phyloP scores from a whole-genome alignment of 2,888 invertebrate genomes.

The Thereva nobilitata region DNA sequence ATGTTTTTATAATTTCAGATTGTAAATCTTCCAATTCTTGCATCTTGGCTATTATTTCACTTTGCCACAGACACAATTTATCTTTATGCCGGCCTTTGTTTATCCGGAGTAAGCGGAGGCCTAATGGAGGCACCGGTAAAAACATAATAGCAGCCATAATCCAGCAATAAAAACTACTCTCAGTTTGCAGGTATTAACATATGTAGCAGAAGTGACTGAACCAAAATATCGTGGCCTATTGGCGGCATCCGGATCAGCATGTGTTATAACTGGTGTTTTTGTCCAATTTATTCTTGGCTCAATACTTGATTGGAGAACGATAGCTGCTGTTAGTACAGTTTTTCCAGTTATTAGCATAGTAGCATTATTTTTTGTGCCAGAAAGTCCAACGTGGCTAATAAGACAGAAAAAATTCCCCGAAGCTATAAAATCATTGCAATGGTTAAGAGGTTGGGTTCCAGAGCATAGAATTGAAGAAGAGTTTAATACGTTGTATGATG shows the following conservation, averaged over 20 bases:
- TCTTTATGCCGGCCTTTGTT: conserved; percentile 70
- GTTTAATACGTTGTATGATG: conserved; percentile 54
- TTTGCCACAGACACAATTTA: conserved; percentile 66
- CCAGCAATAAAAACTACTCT: background rate
- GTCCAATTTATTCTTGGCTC: conserved; percentile 76
- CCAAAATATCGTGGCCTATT: conserved; percentile 76
- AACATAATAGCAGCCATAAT: background rate
- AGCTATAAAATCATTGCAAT: conserved; percentile 71
- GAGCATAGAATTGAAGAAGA: conserved; percentile 63
- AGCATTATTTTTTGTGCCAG: conserved; percentile 73
- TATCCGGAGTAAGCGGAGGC: conserved; percentile 78
- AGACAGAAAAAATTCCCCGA: conserved; percentile 68
- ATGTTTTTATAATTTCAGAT: conserved; percentile 50
- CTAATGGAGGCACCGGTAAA: conserved; percentile 79
- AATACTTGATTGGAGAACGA: conserved; percentile 71
- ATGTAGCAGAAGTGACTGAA: conserved; percentile 82
- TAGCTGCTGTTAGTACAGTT: conserved; percentile 69
- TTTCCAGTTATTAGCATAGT: conserved; percentile 68
- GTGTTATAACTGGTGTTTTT: conserved; percentile 76
- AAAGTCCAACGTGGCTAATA: conserved; percentile 81
- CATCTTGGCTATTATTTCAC: conserved; percentile 75
- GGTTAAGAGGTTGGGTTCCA: conserved; percentile 78
- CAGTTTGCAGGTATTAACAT: conserved; percentile 70
- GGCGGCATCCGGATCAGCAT: conserved; percentile 74
- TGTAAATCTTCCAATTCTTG: conserved; percentile 73